Conservation (phyloP, 1,140 invertebrate species). For the Pentalonia nigronervosa region DNA sequence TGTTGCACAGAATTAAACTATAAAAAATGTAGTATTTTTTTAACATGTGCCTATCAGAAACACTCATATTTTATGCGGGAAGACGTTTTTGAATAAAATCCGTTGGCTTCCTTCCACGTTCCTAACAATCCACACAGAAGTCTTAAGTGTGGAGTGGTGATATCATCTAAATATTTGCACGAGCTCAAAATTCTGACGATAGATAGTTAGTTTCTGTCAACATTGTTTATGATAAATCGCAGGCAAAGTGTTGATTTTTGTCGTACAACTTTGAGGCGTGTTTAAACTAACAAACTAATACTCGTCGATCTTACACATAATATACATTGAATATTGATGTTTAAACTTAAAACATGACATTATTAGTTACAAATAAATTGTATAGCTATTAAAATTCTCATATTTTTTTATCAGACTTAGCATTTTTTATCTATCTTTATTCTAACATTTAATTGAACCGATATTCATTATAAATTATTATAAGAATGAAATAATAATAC, state of each 20-base stretch:
- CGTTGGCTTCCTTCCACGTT: slow-evolving; percentile 1
- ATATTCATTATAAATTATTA: not conserved
- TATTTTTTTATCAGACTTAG: too few species aligned
- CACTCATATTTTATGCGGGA: not conserved
- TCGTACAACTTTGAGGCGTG: not conserved
- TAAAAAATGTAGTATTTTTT: slow-evolving; percentile 9
- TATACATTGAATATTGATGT: not conserved
- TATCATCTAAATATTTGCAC: not conserved
- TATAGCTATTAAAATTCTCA: too few species aligned
- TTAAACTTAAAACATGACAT: too few species aligned
- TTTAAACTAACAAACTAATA: not conserved
- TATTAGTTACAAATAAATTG: too few species aligned
- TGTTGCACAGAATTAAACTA: not conserved
- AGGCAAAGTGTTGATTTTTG: not conserved
- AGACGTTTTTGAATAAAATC: not conserved
- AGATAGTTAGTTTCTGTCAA: not conserved
- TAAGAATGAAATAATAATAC: not conserved
- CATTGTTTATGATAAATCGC: slow-evolving; percentile 18
- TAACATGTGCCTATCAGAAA: not conserved
- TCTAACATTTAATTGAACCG: not conserved
- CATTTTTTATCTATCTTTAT: too few species aligned
- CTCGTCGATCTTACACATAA: not conserved
- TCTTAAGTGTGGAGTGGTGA: not conserved
- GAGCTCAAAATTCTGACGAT: not conserved
- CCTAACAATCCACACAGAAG: slow-evolving; percentile 4